Conservation (phyloP, 2,888 invertebrate species). For the Leptopilina drosophilae region DNA sequence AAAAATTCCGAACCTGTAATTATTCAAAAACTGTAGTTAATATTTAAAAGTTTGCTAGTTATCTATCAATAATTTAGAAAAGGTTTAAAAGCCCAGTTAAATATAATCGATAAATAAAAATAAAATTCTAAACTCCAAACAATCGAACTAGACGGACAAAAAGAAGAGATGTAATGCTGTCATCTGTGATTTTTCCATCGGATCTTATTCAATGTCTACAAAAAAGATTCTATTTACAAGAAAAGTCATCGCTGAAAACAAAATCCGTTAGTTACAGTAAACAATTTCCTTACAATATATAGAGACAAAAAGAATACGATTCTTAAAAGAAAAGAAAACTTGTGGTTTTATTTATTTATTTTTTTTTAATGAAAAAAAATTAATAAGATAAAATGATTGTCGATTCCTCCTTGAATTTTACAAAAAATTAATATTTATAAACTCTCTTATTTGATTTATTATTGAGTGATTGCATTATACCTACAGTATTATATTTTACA, state of each 20-base stretch:
- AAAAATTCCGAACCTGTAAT: no score
- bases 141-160: slow-evolving; percentile 19
- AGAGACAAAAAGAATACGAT: background rate
- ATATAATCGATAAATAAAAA: no score
- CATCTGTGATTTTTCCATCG: background rate
- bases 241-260: background rate
- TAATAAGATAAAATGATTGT: slow-evolving; percentile 1
- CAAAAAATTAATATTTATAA: slow-evolving; percentile 10
- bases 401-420: background rate
- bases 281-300: background rate
- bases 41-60: no score
- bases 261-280: background rate
- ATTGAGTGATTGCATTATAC: background rate
- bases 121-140: background rate
- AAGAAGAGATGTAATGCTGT: background rate
- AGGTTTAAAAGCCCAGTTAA: no score
- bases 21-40: no score
- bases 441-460: slow-evolving; percentile 5
- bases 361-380: background rate
- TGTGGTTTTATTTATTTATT: background rate
- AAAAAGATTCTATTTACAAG: background rate
- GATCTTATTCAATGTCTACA: background rate
- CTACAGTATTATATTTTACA: background rate
- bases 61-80: no score
- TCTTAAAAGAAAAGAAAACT: background rate